Percentiles rank a stretch among this genome's conserved stretches.
phyloP scores from a whole-genome alignment of 2,113 vertebrate genomes.

The Bettongia penicillata region DNA sequence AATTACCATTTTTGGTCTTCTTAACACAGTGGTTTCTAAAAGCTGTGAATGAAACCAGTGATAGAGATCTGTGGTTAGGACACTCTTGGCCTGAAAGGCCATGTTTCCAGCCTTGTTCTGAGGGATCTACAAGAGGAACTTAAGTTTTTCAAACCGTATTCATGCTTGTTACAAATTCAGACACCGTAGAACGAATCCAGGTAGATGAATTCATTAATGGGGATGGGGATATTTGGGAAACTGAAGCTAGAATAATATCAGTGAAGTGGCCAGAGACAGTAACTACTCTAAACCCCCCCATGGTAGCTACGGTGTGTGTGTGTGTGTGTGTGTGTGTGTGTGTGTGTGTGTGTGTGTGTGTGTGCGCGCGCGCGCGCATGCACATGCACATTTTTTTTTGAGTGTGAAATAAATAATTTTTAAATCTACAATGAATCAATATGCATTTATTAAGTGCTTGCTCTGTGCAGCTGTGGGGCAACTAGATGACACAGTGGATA shows the following conservation, averaged over 20 bases:
- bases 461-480: background rate
- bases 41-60: background rate
- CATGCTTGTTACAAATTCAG: background rate
- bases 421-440: background rate
- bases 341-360: background rate
- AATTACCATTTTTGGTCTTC: background rate
- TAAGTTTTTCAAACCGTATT: background rate
- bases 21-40: background rate
- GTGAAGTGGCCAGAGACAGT: background rate
- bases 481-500: background rate
- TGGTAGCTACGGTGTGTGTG: background rate
- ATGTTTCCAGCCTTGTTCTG: constrained; percentile 18
- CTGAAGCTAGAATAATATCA: constrained; percentile 15
- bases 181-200: background rate
- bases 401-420: background rate
- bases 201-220: background rate
- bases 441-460: background rate
- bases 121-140: constrained; percentile 3
- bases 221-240: background rate
- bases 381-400: background rate
- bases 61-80: background rate
- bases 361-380: accelerated
- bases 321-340: background rate
- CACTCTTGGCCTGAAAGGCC: constrained; percentile 6
- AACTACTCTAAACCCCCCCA: background rate